Conservation (phyloP, 30 jellyfish, hydroid and myxozoan genomes). For the Chrysaora quinquecirrha region DNA sequence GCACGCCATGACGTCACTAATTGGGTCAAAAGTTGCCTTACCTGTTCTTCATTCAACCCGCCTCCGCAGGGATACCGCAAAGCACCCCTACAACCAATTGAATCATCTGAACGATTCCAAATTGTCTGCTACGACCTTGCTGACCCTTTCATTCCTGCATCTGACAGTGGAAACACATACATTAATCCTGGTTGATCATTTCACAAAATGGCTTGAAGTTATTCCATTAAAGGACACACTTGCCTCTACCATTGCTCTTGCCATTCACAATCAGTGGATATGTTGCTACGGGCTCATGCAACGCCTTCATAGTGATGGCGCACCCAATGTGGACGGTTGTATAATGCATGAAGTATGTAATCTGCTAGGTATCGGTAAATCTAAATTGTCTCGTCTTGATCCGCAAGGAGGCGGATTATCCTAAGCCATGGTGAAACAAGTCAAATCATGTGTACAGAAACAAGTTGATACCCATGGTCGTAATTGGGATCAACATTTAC, state of each 20-base stretch:
- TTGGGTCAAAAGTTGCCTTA: constrained; percentile 12
- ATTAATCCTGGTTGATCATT: constrained; percentile 25
- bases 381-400: constrained; percentile 23
- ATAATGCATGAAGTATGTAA: constrained; percentile 23
- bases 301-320: constrained; percentile 42
- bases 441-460: constrained; percentile 41
- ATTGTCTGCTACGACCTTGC: constrained; percentile 31
- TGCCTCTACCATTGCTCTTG: constrained; percentile 44
- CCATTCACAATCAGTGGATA: constrained; percentile 37
- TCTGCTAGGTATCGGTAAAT: constrained; percentile 27
- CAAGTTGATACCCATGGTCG: constrained; percentile 32
- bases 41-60: constrained; percentile 18
- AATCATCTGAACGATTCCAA: constrained; percentile 22
- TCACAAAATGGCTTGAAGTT: constrained; percentile 18
- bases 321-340: constrained; percentile 40
- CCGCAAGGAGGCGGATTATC: constrained; percentile 43
- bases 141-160: constrained; percentile 21
- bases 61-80: constrained; percentile 44
- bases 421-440: constrained; percentile 51
- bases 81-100: constrained; percentile 34
- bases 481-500: constrained; percentile 34
- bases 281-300: constrained; percentile 37
- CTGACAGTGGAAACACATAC: constrained; percentile 12
- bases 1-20: constrained; percentile 1
- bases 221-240: constrained; percentile 12